A percentile compares a stretch with the other conserved stretches of the same genome.
Conservation (phyloP, 2,888 invertebrate genomes). For the Matsumyia berberina region DNA sequence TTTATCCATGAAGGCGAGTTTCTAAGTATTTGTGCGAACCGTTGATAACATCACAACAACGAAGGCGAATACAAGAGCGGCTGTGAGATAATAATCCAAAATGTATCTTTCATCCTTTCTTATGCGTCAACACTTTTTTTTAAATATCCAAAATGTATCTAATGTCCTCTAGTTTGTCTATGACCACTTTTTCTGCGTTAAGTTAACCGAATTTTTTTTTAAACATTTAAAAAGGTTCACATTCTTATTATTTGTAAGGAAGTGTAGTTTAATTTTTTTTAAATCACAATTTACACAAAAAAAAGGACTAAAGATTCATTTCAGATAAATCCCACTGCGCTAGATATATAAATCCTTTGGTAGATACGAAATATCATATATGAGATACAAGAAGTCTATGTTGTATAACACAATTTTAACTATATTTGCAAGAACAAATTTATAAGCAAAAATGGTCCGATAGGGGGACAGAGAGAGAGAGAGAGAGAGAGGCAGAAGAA, state of each 20-base stretch:
- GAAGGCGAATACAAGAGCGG: constrained; percentile 37
- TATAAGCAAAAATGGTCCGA: constrained; percentile 39
- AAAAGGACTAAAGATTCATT: constrained; percentile 61
- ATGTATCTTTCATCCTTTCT: constrained; percentile 65
- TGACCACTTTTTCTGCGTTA: background rate
- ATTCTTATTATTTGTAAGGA: background rate
- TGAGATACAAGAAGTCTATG: constrained; percentile 45
- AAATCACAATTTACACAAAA: constrained; percentile 48
- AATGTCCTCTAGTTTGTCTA: background rate
- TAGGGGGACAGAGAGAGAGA: constrained; percentile 39
- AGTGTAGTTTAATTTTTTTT: constrained; percentile 6
- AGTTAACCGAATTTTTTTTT: background rate
- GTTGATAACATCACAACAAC: constrained; percentile 47
- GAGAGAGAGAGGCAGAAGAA: constrained; percentile 49
- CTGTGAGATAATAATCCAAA: constrained; percentile 48
- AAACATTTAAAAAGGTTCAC: no score
- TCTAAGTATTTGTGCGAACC: constrained; percentile 50
- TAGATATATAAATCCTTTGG: constrained; percentile 48
- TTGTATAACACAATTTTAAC: constrained; percentile 65
- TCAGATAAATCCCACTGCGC: constrained; percentile 53
- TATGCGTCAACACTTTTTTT: constrained; percentile 12
- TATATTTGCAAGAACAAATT: constrained; percentile 40
- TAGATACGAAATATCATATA: constrained; percentile 45
- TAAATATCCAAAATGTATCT: constrained; percentile 6
- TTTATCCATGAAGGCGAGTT: constrained; percentile 51